Percentiles rank a stretch among this genome's conserved stretches.
phyloP scores from a whole-genome alignment of 37 sponge, comb jelly and placozoan genomes.

The Tethya wilhelma region DNA sequence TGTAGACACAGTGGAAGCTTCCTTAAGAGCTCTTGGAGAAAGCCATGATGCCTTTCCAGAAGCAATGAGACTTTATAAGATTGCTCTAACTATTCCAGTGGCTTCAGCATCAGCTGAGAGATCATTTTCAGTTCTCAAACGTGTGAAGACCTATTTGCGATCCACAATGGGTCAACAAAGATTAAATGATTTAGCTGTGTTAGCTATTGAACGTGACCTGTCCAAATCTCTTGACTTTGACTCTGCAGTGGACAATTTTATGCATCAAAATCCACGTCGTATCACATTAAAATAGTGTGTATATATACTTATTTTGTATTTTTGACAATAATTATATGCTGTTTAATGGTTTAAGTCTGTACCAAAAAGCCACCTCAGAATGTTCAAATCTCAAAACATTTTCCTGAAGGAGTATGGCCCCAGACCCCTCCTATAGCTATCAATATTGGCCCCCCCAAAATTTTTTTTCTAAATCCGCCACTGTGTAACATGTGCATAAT shows the following conservation, averaged over 20 bases:
- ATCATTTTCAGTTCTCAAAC: conserved; percentile 29
- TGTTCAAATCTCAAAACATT: not conserved
- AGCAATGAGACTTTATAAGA: conserved; percentile 21
- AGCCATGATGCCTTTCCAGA: conserved; percentile 20
- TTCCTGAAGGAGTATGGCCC: conserved; percentile 4
- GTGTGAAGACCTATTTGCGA: conserved; percentile 26
- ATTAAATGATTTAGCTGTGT: conserved; percentile 13
- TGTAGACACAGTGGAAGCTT: conserved; percentile 18
- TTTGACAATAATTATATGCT: not conserved
- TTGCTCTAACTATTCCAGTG: conserved; percentile 40
- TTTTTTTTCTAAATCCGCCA: conserved; percentile 14
- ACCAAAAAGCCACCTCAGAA: not conserved
- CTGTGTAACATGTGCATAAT: not conserved
- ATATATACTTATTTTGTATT: not conserved
- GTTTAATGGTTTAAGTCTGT: not conserved
- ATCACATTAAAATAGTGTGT: conserved; percentile 8
- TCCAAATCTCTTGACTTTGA: conserved; percentile 15
- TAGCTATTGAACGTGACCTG: conserved; percentile 4
- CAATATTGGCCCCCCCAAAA: conserved; percentile 1
- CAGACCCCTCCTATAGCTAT: not conserved
- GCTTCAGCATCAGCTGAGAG: conserved; percentile 41
- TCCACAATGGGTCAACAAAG: conserved; percentile 20
- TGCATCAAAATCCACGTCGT: conserved; percentile 11
- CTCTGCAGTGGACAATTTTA: conserved; percentile 17
- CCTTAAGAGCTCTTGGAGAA: conserved; percentile 17